Evolutionary conservation across 2,888 invertebrate genomes (phyloP), one percentile per base, ranked within the genome.

Genomic region (Campaea margaritaria): DNA sequence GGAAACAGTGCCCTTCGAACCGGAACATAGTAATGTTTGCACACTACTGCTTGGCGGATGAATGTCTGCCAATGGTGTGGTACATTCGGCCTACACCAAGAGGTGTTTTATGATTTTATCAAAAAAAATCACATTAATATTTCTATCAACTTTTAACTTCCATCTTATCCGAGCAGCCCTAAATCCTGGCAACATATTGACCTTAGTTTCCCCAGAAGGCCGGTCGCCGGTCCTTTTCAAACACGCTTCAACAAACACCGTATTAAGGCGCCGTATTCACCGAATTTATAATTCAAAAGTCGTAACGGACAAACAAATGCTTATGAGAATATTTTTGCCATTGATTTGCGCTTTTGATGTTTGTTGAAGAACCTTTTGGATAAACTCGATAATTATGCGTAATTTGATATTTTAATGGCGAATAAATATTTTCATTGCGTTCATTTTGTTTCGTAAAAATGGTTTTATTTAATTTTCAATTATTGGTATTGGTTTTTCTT

Each of bases 311-410:
- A 46, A 34, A 47, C 13, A 21, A 47, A 42, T 27, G 16, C 34
- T 47, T 47, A 48, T 55, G 47, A 55, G 55, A 42, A 41, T 54
- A 21, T 27, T 44, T 53, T 48, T 48, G 47, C 41, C 4, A 55
- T 36, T 47, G n/a, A 55, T 55, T 55, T 55, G 55, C 15, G 31
- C 53, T 46, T 54, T 54, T 47, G 10, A 54, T 54, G 46, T 41
- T 41, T 34, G 15, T 15, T 5, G 10, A 2, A 44, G 11, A 27
- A 44, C 27, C 44, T 27, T 34, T 47, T 41, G 28, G 16, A 38
- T 39, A 45, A 31, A 46, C 11, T 31, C 16, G 15, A 46, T 54
- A 34, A 46, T 54, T 42, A 46, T 21, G 31, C 12, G 31, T 54
- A 39, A 46, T 39, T 38, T 21, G 15, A 45, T 28, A 4, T 44